Evolutionary conservation across 2,888 invertebrate genomes (phyloP).

Genomic region (Cactoblastis cactorum): DNA sequence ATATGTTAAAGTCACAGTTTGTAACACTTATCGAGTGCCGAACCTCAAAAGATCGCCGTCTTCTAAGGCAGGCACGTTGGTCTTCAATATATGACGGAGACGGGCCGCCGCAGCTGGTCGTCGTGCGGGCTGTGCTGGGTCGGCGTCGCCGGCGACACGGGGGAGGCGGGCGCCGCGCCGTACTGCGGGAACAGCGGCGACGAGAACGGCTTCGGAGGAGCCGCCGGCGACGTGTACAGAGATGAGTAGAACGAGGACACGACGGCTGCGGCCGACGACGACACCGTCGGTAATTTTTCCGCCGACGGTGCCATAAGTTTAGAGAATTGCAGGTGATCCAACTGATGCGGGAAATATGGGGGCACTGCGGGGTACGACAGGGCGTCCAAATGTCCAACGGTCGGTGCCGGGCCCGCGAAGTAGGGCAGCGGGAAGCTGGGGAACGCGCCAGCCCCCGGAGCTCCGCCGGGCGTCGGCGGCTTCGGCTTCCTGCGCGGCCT

Average conservation of each 20-base stretch:
- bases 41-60: constrained; percentile 42
- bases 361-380: constrained; percentile 83
- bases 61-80: constrained; percentile 68
- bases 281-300: constrained; percentile 68
- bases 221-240: constrained; percentile 79
- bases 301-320: constrained; percentile 78
- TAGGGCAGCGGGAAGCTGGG: constrained; percentile 82
- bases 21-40: constrained; percentile 47
- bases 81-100: constrained; percentile 85
- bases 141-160: constrained; percentile 65
- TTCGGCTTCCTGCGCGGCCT: constrained; percentile 91
- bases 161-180: constrained; percentile 66
- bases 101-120: constrained; percentile 83
- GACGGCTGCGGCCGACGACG: constrained; percentile 77
- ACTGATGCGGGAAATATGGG: constrained; percentile 88
- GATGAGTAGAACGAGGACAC: constrained; percentile 85
- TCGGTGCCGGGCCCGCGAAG: constrained; percentile 81
- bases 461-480: constrained; percentile 79
- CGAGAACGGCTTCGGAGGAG: constrained; percentile 73
- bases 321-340: constrained; percentile 82
- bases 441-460: constrained; percentile 76
- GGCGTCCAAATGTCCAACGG: constrained; percentile 79
- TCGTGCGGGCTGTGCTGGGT: constrained; percentile 74
- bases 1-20: constrained; percentile 47
- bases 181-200: constrained; percentile 78